Evolutionary conservation across 2,797 vertebrate species (phyloP).

Genomic region (Setipinna tenuifilis): DNA sequence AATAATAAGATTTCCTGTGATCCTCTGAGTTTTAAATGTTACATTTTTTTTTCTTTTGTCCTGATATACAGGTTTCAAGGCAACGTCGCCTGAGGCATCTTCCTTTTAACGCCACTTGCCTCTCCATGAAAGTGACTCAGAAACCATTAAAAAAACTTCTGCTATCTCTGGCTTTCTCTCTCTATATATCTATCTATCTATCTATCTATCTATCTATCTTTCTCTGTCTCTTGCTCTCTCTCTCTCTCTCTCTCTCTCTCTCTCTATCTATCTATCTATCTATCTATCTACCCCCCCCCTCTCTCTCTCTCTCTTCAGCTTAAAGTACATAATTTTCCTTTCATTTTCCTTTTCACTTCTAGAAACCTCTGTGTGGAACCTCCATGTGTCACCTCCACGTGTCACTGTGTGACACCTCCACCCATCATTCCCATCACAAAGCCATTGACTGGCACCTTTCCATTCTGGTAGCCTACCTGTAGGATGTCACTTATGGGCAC

Average conservation of each 20-base stretch:
- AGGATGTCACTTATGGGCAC: too few species aligned
- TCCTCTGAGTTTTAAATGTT: background rate
- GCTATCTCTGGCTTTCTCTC: background rate
- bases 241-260: constrained; percentile 8
- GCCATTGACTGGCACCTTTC: background rate
- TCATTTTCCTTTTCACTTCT: background rate
- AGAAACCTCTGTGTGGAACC: background rate
- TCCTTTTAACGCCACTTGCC: background rate
- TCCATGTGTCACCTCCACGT: background rate
- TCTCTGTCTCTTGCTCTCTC: too few species aligned
- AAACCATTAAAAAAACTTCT: background rate
- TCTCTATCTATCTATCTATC: too few species aligned
- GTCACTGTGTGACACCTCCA: too few species aligned
- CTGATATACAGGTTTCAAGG: constrained; percentile 1
- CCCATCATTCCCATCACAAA: too few species aligned
- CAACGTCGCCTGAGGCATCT: background rate
- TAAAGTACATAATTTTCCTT: background rate
- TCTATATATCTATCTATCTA: too few species aligned
- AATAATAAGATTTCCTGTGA: constrained; percentile 8
- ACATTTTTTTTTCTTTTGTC: background rate
- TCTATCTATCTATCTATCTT: too few species aligned
- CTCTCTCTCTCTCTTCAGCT: background rate
- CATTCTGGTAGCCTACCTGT: too few species aligned
- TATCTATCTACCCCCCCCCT: background rate
- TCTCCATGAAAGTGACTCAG: background rate